Conservation (phyloP, 1,140 invertebrate species). For the Agrypnia vestita region DNA sequence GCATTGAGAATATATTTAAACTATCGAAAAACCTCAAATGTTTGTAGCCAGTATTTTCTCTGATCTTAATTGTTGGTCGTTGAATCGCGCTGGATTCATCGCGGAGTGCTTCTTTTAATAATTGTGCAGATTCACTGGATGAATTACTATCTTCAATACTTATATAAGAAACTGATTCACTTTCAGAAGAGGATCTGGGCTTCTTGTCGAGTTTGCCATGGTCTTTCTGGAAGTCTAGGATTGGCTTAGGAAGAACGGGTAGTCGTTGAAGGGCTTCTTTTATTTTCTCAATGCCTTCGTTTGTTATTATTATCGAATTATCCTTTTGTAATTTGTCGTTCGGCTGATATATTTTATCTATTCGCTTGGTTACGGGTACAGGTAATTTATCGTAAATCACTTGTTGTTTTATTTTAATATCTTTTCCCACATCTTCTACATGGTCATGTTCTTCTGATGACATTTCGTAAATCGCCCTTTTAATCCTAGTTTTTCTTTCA, state of each 20-base stretch:
- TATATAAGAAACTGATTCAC: conserved; percentile 26
- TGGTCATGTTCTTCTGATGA: background rate
- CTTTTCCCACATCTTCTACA: no score
- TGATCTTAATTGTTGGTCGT: conserved; percentile 24
- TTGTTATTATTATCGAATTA: background rate
- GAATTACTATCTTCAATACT: conserved; percentile 18
- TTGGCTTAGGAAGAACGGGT: conserved; percentile 20
- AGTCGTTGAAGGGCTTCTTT: conserved; percentile 16
- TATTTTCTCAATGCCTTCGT: conserved; percentile 15
- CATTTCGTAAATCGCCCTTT: conserved; percentile 1
- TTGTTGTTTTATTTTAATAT: no score
- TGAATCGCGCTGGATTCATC: conserved; percentile 4
- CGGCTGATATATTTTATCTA: no score
- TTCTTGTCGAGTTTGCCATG: background rate
- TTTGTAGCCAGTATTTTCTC: conserved; percentile 41
- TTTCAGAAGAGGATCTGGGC: background rate
- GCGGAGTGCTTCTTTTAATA: conserved; percentile 26
- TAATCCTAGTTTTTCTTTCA: conserved; percentile 14
- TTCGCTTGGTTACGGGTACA: no score
- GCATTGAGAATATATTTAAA: conserved; percentile 54
- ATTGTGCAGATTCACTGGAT: conserved; percentile 13
- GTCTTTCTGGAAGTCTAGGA: conserved; percentile 25
- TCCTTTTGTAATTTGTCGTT: no score
- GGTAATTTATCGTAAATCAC: no score
- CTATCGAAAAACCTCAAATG: conserved; percentile 45